Evolutionary conservation across 2,888 invertebrate genomes (phyloP).

Genomic region (Polyommatus icarus): DNA sequence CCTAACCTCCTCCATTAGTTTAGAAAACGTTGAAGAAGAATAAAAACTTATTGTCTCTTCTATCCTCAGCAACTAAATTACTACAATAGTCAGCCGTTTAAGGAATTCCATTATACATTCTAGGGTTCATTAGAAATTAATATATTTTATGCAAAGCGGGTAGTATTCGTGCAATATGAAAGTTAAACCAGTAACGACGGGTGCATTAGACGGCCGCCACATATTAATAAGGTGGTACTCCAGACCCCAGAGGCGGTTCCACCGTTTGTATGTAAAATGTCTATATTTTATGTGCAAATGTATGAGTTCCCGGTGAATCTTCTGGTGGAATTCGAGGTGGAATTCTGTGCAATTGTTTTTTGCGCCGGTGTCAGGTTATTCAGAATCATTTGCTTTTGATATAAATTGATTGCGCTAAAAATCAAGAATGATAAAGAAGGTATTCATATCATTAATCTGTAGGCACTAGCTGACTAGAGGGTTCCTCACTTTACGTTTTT

Average conservation of each 20-base stretch:
- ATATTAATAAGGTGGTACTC: conserved; percentile 37
- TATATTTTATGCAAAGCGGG: conserved; percentile 35
- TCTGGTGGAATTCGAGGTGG: background rate
- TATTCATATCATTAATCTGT: too few species aligned
- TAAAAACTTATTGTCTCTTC: too few species aligned
- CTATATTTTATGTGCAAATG: conserved; percentile 10
- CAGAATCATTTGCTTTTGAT: too few species aligned
- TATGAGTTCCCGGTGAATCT: background rate
- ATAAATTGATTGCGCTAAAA: too few species aligned
- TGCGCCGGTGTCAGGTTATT: background rate
- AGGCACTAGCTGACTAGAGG: too few species aligned
- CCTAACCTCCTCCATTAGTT: too few species aligned
- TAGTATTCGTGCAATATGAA: conserved; percentile 37
- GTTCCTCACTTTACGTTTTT: too few species aligned
- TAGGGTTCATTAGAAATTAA: conserved; percentile 24
- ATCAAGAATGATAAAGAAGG: too few species aligned
- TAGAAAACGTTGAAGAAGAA: too few species aligned
- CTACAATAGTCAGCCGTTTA: background rate
- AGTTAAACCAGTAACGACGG: conserved; percentile 36
- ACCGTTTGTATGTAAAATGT: conserved; percentile 19
- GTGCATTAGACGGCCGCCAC: conserved; percentile 38
- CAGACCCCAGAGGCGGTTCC: background rate
- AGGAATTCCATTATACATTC: background rate
- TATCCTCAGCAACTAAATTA: background rate
- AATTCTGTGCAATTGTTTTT: background rate